Conservation (phyloP, 2,888 invertebrate species). For the Pachymerium ferrugineum region DNA sequence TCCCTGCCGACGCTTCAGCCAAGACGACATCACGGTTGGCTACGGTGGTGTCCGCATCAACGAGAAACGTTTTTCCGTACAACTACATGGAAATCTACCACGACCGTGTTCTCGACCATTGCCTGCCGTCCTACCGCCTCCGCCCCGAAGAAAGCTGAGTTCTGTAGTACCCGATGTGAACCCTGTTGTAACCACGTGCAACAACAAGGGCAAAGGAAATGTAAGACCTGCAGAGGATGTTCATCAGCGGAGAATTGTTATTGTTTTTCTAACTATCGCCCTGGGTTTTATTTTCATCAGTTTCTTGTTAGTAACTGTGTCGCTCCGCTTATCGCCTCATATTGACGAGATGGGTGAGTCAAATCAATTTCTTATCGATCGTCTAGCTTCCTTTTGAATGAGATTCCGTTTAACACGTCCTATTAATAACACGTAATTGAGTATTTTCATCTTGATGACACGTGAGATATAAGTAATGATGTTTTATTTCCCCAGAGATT, state of each 20-base stretch:
- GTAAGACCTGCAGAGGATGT: constrained; percentile 15
- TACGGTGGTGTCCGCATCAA: constrained; percentile 28
- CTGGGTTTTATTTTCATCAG: constrained; percentile 81
- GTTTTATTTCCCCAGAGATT: neutral
- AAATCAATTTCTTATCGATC: constrained; percentile 20
- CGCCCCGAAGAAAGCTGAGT: constrained; percentile 26
- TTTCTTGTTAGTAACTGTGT: constrained; percentile 83
- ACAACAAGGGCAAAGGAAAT: neutral
- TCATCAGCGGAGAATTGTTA: constrained; percentile 13
- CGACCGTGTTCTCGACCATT: neutral
- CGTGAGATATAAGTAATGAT: neutral
- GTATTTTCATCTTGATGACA: neutral
- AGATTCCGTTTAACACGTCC: neutral
- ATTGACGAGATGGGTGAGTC: constrained; percentile 92
- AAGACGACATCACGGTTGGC: constrained; percentile 27
- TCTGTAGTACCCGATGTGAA: constrained; percentile 7
- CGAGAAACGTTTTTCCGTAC: constrained; percentile 24
- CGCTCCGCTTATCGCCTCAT: constrained; percentile 88
- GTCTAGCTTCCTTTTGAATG: neutral
- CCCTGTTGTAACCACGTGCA: neutral
- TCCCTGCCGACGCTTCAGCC: constrained; percentile 28
- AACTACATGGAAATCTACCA: neutral
- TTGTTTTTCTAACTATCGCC: constrained; percentile 72
- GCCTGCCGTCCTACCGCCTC: neutral
- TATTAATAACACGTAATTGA: neutral